phyloP scores from a whole-genome alignment of 2,113 vertebrate genomes.

The Rana temporaria region DNA sequence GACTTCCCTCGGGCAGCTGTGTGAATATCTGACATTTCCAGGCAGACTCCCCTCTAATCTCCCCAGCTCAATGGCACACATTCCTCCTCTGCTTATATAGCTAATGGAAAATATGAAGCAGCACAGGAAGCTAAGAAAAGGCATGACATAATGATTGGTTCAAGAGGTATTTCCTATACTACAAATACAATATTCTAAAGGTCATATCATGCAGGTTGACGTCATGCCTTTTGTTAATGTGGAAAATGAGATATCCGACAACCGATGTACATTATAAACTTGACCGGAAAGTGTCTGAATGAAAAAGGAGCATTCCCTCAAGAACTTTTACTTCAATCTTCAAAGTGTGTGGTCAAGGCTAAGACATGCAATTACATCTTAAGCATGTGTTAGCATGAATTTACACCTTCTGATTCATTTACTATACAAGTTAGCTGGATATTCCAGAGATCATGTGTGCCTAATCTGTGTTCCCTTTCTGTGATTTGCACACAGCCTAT shows the following conservation, averaged over 20 bases:
- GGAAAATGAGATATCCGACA: slow-evolving; percentile 15
- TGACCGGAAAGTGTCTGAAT: not conserved
- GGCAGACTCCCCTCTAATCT: slow-evolving; percentile 39
- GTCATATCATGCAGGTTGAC: slow-evolving; percentile 8
- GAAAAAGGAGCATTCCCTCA: too few relatives aligned
- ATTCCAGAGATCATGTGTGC: too few relatives aligned
- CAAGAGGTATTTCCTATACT: slow-evolving; percentile 22
- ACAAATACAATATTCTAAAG: not conserved
- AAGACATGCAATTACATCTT: not conserved
- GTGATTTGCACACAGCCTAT: too few relatives aligned
- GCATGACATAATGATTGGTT: not conserved
- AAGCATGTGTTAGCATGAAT: not conserved
- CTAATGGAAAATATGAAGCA: slow-evolving; percentile 45
- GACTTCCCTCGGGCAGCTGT: slow-evolving; percentile 41
- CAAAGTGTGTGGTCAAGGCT: not conserved
- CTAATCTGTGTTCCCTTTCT: too few relatives aligned
- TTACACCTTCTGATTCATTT: too few relatives aligned
- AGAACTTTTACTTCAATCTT: not conserved
- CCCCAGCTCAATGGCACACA: not conserved
- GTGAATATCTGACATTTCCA: slow-evolving; percentile 40
- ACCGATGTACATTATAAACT: not conserved
- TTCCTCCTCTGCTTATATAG: slow-evolving; percentile 20
- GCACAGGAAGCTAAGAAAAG: slow-evolving; percentile 1
- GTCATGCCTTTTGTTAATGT: slow-evolving; percentile 26
- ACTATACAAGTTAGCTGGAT: too few relatives aligned